Evolutionary conservation across 2,797 vertebrate species (phyloP).

Genomic region (Bradypodion pumilum): DNA sequence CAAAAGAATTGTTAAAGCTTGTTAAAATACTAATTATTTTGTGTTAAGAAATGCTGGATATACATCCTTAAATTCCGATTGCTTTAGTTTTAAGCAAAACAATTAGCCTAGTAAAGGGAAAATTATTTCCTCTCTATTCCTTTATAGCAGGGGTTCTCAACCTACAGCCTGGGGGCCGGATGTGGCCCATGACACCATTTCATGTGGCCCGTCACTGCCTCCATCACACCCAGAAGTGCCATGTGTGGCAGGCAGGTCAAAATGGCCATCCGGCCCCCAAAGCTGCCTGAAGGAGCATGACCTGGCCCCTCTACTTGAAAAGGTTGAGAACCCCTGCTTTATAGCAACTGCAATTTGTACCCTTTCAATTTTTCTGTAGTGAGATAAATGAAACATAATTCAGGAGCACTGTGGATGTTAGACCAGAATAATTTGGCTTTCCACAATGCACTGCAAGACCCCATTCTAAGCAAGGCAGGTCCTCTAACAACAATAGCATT

Average conservation of each 20-base stretch:
- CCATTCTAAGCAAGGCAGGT: conserved; percentile 20
- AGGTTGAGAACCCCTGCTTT: too few species aligned
- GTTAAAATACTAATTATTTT: background rate
- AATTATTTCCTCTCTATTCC: conserved; percentile 24
- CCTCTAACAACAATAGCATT: background rate
- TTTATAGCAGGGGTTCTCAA: too few species aligned
- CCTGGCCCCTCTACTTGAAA: too few species aligned
- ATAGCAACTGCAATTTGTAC: conserved; percentile 39
- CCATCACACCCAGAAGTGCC: too few species aligned
- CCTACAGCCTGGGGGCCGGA: too few species aligned
- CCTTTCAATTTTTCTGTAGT: conserved; percentile 23
- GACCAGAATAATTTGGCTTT: conserved; percentile 1
- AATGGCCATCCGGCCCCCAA: too few species aligned
- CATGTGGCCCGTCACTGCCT: too few species aligned
- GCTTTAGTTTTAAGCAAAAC: conserved; percentile 4
- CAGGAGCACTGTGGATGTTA: conserved; percentile 7
- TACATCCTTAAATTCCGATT: background rate
- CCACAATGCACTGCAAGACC: background rate
- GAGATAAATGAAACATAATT: conserved; percentile 25
- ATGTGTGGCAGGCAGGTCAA: too few species aligned
- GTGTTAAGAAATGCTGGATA: background rate
- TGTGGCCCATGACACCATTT: too few species aligned
- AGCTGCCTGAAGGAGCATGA: too few species aligned
- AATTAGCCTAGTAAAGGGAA: conserved; percentile 33
- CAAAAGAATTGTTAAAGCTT: background rate